Base-by-base conservation (phyloP, 53 echinoderm and acorn worm genomes). In the Actinopyga echinites region DNA sequence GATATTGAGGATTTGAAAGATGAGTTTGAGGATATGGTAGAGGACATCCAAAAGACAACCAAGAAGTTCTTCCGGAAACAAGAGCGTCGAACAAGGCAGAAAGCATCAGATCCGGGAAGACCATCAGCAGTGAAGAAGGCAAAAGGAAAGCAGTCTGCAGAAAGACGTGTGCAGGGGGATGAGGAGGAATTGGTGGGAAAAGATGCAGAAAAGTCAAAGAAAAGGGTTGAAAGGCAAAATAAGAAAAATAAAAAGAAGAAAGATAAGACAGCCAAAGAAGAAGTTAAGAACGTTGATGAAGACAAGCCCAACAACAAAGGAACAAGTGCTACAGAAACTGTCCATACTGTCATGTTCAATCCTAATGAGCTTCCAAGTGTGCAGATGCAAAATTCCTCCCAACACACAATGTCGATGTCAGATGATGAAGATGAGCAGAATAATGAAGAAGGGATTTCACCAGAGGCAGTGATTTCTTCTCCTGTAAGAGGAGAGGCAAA, bases 11-110 rank as follows among this genome's bases (percentile, higher is more conserved):
- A 95, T 52, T 78, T 95, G 83, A 93, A 93, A 79, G 95, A 93
- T 32, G 95, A 95, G 36, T 95, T 95, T 87, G 95, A 93, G 42
- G 93, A 95, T 40, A 91, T 95, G 87, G 87, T 93, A 11, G 93
- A 95, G 75, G 91, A 95, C 69, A 89, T 94, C 69, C 92, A 94
- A 63, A 88, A 94, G 61, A 83, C 88, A n/a, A 83, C 91, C 29
- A 87, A 82, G 42, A 90, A 90, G 66, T 80, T 74, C 69, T 87
- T 87, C 63, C 65, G 83, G 79, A 87, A 83, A 34, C 69, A 79
- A 22, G 83, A 65, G 84, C 83, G 66, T 23, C 29, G 34, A 59
- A 49, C 69, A 56, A 22, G 35, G 29, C 42, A 66, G 22, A 24
- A 69, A 37, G 54, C 32, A 40, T 31, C 74, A 75, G 21, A 19